Base-by-base conservation (phyloP, 1,140 invertebrate species). In the Babylonia areolata region DNA sequence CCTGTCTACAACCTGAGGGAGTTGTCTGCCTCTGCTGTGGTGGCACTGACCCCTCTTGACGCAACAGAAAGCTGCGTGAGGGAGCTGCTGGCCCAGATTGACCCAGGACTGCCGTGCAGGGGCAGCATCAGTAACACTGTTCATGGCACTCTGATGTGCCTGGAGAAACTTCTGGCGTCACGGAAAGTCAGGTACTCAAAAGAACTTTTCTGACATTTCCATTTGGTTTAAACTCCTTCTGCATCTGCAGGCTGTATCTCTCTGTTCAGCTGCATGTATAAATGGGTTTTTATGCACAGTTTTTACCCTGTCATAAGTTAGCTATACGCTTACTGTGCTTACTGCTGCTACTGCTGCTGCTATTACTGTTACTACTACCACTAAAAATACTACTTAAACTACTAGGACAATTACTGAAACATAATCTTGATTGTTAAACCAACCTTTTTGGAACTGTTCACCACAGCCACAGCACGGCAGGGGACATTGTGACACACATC, bases 1-100 rank as follows among this genome's bases (percentile, higher is more conserved):
- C 92, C 92, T 35, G 91, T 93, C 23, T 90, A 90, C 54, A 89
- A 87, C 35, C 85, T 93, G 28, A 86, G 93, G 37, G 89, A 92
- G 15, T 86, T 93, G n/a, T 89, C 92, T 81, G 91, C 93, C 23
- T 81, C 84, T 79, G 88, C 91, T 15, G 84, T 89, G 64, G 90
- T 91, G 42, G 90, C 91, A 28, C 86, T 93, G 78, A 87, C 91
- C 35, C 84, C 90, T 33, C 80, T 88, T 20, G 83, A 91, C 35
- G 78, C 86, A 20, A 87, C 88, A 46, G 71, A 84, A 17, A 69
- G 64, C 28, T 82, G 37, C 20, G 31, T 89, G 73, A 73, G 31
- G 20, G 78, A 86, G 17, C 77, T 90, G 42, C 54, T 90, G 37
- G 81, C 12, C 3, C 28, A 75, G 54, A 2, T 83, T 35, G 3